These are phyloP conservation scores for Scaptomyza polygonia DNA, from an alignment of 2,888 invertebrate species.

Conservation along the genomic window DNA sequence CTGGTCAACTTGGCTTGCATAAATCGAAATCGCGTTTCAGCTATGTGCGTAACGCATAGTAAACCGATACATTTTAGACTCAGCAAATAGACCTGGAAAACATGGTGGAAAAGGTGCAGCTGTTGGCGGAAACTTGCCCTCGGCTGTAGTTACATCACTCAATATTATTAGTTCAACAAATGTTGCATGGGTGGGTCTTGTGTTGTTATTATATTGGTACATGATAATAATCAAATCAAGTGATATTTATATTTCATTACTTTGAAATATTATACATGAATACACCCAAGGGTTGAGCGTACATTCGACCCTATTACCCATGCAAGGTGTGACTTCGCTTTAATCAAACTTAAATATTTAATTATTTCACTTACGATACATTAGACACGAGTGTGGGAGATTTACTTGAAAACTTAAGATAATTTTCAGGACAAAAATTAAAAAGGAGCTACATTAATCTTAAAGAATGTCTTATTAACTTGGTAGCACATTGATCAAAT, in stretches of 20 bases:
- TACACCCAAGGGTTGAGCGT: neutral
- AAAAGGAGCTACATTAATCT: too few species aligned
- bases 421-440: too few species aligned
- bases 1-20: too few species aligned
- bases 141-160: neutral
- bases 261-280: neutral
- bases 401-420: too few species aligned
- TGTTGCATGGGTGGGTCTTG: neutral
- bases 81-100: slow-evolving; percentile 57
- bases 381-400: too few species aligned
- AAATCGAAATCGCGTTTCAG: too few species aligned
- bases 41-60: too few species aligned
- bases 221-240: slow-evolving; percentile 27
- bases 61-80: slow-evolving; percentile 68
- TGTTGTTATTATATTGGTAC: neutral
- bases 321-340: too few species aligned
- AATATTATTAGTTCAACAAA: neutral
- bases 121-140: neutral
- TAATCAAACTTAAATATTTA: too few species aligned
- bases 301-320: neutral
- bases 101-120: slow-evolving; percentile 46
- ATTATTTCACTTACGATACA: too few species aligned
- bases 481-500: too few species aligned
- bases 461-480: neutral
- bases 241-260: slow-evolving; percentile 29